Percentiles rank a stretch among this genome's conserved stretches.
Conservation (phyloP, 2,888 invertebrate genomes). For the Cancer borealis region DNA sequence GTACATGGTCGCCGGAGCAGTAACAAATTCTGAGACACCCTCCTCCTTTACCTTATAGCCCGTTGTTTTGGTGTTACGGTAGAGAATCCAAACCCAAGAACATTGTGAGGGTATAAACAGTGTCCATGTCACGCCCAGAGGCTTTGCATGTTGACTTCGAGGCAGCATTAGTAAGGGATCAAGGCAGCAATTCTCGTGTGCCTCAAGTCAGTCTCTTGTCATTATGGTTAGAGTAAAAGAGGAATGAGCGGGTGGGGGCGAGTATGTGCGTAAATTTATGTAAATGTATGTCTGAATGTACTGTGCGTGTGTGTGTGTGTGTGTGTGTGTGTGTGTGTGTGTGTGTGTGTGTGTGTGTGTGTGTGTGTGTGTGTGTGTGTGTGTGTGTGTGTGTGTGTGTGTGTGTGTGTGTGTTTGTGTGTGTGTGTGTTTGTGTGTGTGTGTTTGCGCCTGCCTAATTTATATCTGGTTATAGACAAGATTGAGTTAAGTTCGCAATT, state of each 20-base stretch:
- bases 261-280: background rate
- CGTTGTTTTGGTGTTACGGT: no score
- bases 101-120: background rate
- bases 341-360: slow-evolving; percentile 31
- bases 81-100: no score
- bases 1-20: background rate
- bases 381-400: slow-evolving; percentile 44
- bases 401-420: slow-evolving; percentile 52
- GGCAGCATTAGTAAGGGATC: background rate
- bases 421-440: slow-evolving; percentile 40
- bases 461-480: no score
- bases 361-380: slow-evolving; percentile 39
- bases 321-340: background rate
- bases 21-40: background rate
- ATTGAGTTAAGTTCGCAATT: no score
- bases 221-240: background rate
- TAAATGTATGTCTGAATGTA: background rate
- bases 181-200: background rate
- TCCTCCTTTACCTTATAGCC: background rate
- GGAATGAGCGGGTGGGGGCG: background rate
- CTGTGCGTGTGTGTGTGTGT: background rate
- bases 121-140: background rate
- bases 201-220: background rate
- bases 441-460: background rate
- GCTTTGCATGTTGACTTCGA: background rate